phyloP scores from a whole-genome alignment of 1,140 invertebrate species.

The Stegodyphus dumicola region DNA sequence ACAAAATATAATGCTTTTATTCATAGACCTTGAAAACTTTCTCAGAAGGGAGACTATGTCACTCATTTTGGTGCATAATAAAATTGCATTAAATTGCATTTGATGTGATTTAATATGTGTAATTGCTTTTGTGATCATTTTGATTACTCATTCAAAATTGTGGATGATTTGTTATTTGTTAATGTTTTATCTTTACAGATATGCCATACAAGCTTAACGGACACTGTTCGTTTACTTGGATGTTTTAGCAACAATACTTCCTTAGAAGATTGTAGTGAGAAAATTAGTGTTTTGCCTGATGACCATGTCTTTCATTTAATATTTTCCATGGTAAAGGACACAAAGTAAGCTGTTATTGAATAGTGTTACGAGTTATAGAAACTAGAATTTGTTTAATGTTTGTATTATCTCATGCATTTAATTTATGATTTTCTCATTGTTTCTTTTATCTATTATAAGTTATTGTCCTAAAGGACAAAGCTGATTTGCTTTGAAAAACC shows the following conservation, averaged over 20 bases:
- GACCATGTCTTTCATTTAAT: constrained; percentile 58
- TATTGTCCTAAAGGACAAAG: background rate
- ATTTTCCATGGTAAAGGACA: constrained; percentile 56
- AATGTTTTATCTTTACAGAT: constrained; percentile 73
- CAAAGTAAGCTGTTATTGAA: constrained; percentile 33
- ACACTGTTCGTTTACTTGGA: constrained; percentile 89
- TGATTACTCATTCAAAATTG: too few relatives aligned
- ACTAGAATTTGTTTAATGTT: background rate
- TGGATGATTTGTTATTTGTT: too few relatives aligned
- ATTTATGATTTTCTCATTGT: background rate
- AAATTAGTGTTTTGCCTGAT: constrained; percentile 30
- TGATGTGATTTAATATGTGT: background rate
- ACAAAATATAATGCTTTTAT: too few relatives aligned
- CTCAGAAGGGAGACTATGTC: too few relatives aligned
- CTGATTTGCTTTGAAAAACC: too few relatives aligned
- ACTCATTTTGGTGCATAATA: background rate
- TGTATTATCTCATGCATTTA: background rate
- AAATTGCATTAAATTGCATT: background rate
- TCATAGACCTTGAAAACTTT: too few relatives aligned
- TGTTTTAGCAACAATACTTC: constrained; percentile 76
- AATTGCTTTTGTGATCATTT: background rate
- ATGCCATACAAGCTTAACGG: constrained; percentile 90
- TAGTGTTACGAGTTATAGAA: too few relatives aligned
- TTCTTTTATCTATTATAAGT: background rate
- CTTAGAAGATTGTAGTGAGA: constrained; percentile 57